Conservation (phyloP, 1,140 invertebrate species). For the Penaeus vannamei region DNA sequence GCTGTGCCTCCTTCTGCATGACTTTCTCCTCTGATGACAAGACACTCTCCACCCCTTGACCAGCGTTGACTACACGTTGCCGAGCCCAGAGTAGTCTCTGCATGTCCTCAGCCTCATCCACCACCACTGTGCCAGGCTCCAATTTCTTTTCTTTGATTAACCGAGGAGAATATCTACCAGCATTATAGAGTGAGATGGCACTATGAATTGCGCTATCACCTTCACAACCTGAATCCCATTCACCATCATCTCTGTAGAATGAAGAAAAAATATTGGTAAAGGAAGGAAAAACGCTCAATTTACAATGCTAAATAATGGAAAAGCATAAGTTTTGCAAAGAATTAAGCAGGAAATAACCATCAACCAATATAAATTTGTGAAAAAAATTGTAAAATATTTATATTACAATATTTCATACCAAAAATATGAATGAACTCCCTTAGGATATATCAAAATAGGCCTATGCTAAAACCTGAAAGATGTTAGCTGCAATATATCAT, state of each 20-base stretch:
- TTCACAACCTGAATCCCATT: slow-evolving; percentile 70
- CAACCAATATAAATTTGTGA: too few relatives aligned
- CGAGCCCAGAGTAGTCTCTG: slow-evolving; percentile 83
- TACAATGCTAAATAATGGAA: too few relatives aligned
- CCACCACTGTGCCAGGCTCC: slow-evolving; percentile 87
- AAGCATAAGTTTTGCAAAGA: too few relatives aligned
- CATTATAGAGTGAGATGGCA: slow-evolving; percentile 81
- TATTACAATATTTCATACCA: too few relatives aligned
- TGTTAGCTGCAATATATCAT: too few relatives aligned
- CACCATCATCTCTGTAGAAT: slow-evolving; percentile 67
- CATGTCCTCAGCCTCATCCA: slow-evolving; percentile 84
- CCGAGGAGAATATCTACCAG: slow-evolving; percentile 87
- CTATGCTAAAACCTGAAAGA: too few relatives aligned
- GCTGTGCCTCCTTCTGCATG: slow-evolving; percentile 83
- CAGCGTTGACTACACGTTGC: slow-evolving; percentile 81
- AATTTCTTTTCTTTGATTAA: slow-evolving; percentile 80
- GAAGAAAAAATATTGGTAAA: slow-evolving; percentile 71
- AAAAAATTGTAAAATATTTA: too few relatives aligned
- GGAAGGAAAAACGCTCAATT: slow-evolving; percentile 28
- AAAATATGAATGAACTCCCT: too few relatives aligned
- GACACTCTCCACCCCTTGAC: slow-evolving; percentile 81
- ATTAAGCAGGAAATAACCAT: too few relatives aligned
- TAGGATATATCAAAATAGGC: too few relatives aligned
- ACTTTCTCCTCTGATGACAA: slow-evolving; percentile 76
- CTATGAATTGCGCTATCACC: slow-evolving; percentile 52